These are phyloP conservation scores for Congeria kusceri DNA, from an alignment of 2,888 invertebrate genomes.

Conservation along the genomic window DNA sequence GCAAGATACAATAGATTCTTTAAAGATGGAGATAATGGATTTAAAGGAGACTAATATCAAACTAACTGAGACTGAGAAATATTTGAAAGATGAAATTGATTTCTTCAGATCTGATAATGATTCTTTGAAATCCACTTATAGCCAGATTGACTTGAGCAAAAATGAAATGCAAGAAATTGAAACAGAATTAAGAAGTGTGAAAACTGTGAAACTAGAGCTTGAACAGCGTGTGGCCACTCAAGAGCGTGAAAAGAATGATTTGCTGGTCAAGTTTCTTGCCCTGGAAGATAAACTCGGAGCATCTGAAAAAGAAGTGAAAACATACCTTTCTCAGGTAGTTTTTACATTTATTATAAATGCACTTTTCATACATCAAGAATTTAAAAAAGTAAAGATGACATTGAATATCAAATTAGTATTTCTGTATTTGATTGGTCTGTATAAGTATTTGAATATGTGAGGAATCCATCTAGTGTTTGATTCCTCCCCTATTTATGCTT, in stretches of 20 bases:
- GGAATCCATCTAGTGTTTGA: no score
- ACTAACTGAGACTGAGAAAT: conserved; percentile 1
- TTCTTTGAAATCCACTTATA: neutral
- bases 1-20: conserved; percentile 23
- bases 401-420: no score
- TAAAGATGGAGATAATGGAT: conserved; percentile 31
- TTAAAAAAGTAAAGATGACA: neutral
- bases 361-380: neutral
- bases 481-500: no score
- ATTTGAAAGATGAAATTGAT: neutral
- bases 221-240: conserved; percentile 62
- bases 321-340: conserved; percentile 60
- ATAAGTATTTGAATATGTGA: no score
- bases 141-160: conserved; percentile 20
- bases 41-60: neutral
- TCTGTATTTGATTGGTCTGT: no score
- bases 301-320: conserved; percentile 43
- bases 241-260: conserved; percentile 71
- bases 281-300: conserved; percentile 67
- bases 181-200: conserved; percentile 40
- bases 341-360: neutral
- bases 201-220: conserved; percentile 48
- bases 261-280: conserved; percentile 65
- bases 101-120: neutral
- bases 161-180: conserved; percentile 18